These are phyloP conservation scores for Crypturellus undulatus DNA, from an alignment of 2,113 vertebrate genomes.

Conservation along the genomic window DNA sequence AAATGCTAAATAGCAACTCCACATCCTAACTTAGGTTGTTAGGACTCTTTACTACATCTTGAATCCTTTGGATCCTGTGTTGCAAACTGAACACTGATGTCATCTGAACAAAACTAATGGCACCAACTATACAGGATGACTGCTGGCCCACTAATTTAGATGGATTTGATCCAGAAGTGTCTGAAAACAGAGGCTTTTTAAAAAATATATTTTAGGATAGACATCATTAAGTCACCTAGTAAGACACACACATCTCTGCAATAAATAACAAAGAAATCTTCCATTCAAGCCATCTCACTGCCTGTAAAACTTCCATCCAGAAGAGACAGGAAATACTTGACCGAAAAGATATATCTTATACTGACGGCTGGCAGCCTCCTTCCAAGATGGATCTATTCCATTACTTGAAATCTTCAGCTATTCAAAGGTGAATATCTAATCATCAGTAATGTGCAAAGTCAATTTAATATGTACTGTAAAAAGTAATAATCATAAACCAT, in stretches of 20 bases:
- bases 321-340: slow-evolving; percentile 50
- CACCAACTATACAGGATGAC: slow-evolving; percentile 1
- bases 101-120: slow-evolving; percentile 41
- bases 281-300: slow-evolving; percentile 13
- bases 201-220: slow-evolving; percentile 55
- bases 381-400: slow-evolving; percentile 30
- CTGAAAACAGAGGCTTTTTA: slow-evolving; percentile 45
- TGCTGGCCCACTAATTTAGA: slow-evolving; percentile 45
- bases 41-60: not conserved
- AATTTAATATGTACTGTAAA: slow-evolving; percentile 43
- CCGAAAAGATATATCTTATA: slow-evolving; percentile 15
- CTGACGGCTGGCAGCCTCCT: not conserved
- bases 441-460: slow-evolving; percentile 26
- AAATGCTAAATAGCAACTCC: not conserved
- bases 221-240: slow-evolving; percentile 39
- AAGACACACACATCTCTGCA: slow-evolving; percentile 45
- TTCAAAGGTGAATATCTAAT: slow-evolving; percentile 15
- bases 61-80: not conserved
- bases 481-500: slow-evolving; percentile 47
- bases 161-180: slow-evolving; percentile 38
- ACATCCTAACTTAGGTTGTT: not conserved
- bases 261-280: slow-evolving; percentile 37
- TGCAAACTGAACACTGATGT: slow-evolving; percentile 25
- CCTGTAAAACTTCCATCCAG: slow-evolving; percentile 30
- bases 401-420: not conserved